Percentiles rank a stretch among this genome's conserved stretches.
phyloP scores from a whole-genome alignment of 2,888 invertebrate species.

The Dasysyrphus tricinctus region DNA sequence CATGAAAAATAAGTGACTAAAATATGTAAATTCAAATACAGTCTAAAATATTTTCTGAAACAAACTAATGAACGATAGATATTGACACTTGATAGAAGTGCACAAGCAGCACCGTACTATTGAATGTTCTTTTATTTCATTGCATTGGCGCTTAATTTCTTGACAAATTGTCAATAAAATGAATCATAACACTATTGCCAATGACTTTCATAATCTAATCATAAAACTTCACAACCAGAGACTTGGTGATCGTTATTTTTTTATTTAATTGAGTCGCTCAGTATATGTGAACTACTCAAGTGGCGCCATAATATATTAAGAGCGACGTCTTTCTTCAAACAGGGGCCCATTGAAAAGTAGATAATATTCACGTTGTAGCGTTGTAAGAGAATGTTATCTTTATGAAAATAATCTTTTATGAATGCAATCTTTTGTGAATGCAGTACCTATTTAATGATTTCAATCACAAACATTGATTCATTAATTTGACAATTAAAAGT shows the following conservation, averaged over 20 bases:
- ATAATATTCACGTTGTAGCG: no score
- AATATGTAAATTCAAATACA: background rate
- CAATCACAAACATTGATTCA: no score
- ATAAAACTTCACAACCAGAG: background rate
- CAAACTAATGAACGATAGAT: background rate
- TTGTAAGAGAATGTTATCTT: no score
- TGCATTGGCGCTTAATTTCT: slow-evolving; percentile 5
- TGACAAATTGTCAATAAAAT: slow-evolving; percentile 18
- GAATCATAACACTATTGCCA: slow-evolving; percentile 37
- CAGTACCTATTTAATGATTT: no score
- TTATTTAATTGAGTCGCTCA: slow-evolving; percentile 20
- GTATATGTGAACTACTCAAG: slow-evolving; percentile 22
- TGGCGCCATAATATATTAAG: slow-evolving; percentile 14
- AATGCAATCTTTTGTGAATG: no score
- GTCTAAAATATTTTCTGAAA: background rate
- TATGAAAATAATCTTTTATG: no score
- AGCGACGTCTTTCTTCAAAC: background rate
- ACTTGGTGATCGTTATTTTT: slow-evolving; percentile 16
- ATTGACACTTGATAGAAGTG: background rate
- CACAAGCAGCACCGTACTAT: background rate
- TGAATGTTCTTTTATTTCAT: background rate
- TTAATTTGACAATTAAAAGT: no score
- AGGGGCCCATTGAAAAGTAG: background rate
- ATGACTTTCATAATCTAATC: slow-evolving; percentile 54
- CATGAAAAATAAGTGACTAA: background rate